Conservation (phyloP, 2,888 invertebrate species). For the Masnerella sp. region DNA sequence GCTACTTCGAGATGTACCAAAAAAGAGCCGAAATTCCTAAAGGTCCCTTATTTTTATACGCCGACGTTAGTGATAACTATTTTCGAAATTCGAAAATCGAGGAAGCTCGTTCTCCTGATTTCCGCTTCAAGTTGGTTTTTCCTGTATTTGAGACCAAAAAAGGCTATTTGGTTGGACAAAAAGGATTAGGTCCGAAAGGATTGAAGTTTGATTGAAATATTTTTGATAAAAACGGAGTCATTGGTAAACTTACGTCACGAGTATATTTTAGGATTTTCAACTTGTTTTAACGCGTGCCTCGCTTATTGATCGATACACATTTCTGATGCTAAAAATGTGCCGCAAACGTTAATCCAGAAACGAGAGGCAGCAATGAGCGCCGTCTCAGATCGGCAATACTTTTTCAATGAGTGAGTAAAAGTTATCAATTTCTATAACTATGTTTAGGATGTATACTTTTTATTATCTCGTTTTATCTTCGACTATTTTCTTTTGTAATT, state of each 20-base stretch:
- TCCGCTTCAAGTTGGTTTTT: no score
- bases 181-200: conserved; percentile 8
- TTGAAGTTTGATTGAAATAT: conserved; percentile 48
- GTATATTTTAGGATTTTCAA: conserved; percentile 55
- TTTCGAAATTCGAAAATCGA: conserved; percentile 26
- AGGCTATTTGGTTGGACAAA: conserved; percentile 4
- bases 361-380: conserved; percentile 67
- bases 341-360: conserved; percentile 73
- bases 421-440: conserved; percentile 77
- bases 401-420: conserved; percentile 77
- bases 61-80: conserved; percentile 29
- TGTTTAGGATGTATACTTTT: conserved; percentile 74
- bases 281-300: conserved; percentile 60
- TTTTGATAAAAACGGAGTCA: conserved; percentile 50
- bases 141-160: conserved; percentile 42
- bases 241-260: conserved; percentile 45
- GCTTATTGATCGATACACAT: conserved; percentile 57
- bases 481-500: conserved; percentile 75
- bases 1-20: conserved; percentile 35
- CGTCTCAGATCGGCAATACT: conserved; percentile 66
- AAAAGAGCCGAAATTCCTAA: conserved; percentile 32
- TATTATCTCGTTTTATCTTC: conserved; percentile 75
- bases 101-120: conserved; percentile 6
- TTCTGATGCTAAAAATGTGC: conserved; percentile 62
- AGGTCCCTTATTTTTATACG: conserved; percentile 49